Base-by-base conservation (phyloP, 2,797 vertebrate species). In the Eulemur albifrons region DNA sequence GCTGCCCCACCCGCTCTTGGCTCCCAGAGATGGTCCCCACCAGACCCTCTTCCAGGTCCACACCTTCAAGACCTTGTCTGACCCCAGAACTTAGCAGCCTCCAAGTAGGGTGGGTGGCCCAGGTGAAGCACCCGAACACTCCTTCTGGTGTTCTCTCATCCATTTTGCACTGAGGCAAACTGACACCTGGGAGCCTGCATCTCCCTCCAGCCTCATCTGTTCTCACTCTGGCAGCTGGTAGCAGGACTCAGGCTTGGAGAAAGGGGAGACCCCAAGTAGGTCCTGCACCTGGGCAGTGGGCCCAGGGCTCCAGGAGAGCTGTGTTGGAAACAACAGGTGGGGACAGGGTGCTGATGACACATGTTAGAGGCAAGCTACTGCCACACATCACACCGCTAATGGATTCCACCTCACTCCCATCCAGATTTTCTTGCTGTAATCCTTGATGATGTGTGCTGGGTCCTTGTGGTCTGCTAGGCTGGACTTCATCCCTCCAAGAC, bases 361-460 rank as follows among this genome's bases (percentile, higher is more conserved):
- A 21, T 5, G 18, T 10, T 43, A 32, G 52, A 57, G 59, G 4
- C 17, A 69, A 40, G 50, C 1, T 2, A 18, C 69, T 21, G 35
- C 15, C 0, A 30, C 13, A 59, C 23, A n/a, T 54, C 12, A 1
- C 20, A 21, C 43, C 20, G 0, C 17, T 8, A 20, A 7, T 2
- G 17, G 11, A 0, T 20, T 32, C 69, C 65, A 3, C 7, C 21
- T 38, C 2, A 69, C 79, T 7, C 27, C 52, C 32, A 35, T 0
- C 1, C 14, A 11, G 11, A 32, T 43, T 9, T 30, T 9, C 79
- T 84, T 23, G n/a, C n/a, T 52, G 20, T n/a, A 50, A 6, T 30
- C 18, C 17, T 32, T 48, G 35, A 20, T 15, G 0, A 4, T 4
- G 12, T 5, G 6, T 6, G 2, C 13, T 5, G 38, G 38, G 27